These are phyloP conservation scores for Diaphora mendica DNA, from an alignment of 2,888 invertebrate species.

Conservation along the genomic window DNA sequence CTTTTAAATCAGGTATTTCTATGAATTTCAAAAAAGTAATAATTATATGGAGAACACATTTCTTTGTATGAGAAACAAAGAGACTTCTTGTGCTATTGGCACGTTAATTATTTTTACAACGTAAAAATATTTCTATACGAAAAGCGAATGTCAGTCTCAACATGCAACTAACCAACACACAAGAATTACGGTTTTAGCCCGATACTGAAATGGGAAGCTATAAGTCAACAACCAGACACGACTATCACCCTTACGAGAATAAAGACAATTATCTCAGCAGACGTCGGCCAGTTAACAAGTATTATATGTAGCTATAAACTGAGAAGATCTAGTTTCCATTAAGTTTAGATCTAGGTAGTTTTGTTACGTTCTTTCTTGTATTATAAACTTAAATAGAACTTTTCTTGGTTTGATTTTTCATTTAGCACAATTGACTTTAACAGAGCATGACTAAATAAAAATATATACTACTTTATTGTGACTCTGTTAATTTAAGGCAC, in stretches of 20 bases:
- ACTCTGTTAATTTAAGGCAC: too few species aligned
- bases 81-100: background rate
- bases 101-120: background rate
- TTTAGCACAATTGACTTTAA: too few species aligned
- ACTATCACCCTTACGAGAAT: background rate
- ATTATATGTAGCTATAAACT: background rate
- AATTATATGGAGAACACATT: background rate
- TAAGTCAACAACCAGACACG: background rate
- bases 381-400: background rate
- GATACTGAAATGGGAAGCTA: background rate
- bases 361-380: background rate
- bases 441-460: background rate
- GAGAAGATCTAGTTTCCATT: background rate
- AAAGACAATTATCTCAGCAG: conserved; percentile 8
- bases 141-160: background rate
- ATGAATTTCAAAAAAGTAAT: too few species aligned
- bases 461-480: too few species aligned
- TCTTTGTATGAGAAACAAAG: background rate
- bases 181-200: background rate
- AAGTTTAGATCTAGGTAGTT: background rate
- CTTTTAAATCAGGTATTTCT: too few species aligned
- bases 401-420: background rate
- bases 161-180: background rate
- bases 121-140: background rate
- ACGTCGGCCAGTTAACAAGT: background rate